Conservation (phyloP, 2,113 vertebrate genomes). For the Mormyrus iriodes region DNA sequence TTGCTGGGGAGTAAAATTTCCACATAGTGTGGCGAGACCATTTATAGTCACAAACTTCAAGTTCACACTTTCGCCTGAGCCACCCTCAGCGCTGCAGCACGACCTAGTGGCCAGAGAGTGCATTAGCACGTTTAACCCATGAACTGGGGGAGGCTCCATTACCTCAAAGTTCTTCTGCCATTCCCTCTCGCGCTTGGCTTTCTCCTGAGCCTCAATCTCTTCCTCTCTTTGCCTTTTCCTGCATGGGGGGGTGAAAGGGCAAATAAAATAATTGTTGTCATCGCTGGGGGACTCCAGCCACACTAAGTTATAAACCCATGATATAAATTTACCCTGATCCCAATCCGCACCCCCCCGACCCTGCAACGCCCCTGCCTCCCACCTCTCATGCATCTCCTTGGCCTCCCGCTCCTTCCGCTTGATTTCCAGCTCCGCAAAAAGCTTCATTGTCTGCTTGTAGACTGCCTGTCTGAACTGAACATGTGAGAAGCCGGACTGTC, state of each 20-base stretch:
- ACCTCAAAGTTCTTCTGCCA: slow-evolving; percentile 99
- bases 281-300: neutral
- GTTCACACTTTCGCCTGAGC: neutral
- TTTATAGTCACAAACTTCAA: neutral
- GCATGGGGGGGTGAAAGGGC: slow-evolving; percentile 11
- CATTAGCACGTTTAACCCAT: neutral
- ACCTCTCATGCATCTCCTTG: slow-evolving; percentile 99
- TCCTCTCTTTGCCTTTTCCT: slow-evolving; percentile 96
- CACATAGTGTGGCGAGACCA: neutral
- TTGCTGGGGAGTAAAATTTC: neutral
- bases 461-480: slow-evolving; percentile 88
- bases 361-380: neutral
- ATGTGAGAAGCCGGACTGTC: neutral
- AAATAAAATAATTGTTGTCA: neutral
- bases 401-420: slow-evolving; percentile 98
- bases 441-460: slow-evolving; percentile 98
- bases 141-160: neutral
- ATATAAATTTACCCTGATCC: neutral
- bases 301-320: too few species aligned
- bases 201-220: slow-evolving; percentile 91
- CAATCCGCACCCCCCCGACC: neutral
- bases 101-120: neutral
- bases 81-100: neutral
- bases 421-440: slow-evolving; percentile 96
- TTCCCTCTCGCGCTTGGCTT: slow-evolving; percentile 87